Evolutionary conservation across 1,140 invertebrate species (phyloP).

Genomic region (Amyelois transitella): DNA sequence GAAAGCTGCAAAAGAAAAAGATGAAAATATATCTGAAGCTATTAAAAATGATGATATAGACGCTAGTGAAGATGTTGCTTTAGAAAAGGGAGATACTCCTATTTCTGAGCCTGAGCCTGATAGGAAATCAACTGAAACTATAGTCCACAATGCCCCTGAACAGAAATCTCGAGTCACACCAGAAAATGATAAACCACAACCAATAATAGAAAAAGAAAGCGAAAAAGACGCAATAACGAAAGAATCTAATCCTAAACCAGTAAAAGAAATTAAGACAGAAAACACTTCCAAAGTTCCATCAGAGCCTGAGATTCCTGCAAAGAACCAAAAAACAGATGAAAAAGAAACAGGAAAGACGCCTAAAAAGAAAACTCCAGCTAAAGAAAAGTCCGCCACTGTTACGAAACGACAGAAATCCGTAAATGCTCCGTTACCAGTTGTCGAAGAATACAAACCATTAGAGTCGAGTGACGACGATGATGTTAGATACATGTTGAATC

Average conservation of each 20-base stretch:
- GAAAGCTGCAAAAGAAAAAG: conserved; percentile 15
- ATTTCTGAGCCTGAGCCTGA: background rate
- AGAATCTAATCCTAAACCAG: background rate
- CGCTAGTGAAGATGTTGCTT: background rate
- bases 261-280: background rate
- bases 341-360: conserved; percentile 19
- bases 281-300: background rate
- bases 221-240: background rate
- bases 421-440: conserved; percentile 16
- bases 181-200: background rate
- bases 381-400: conserved; percentile 40
- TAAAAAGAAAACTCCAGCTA: conserved; percentile 40
- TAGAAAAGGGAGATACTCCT: background rate
- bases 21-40: conserved; percentile 19
- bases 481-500: conserved; percentile 62
- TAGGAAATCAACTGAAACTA: background rate
- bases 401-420: conserved; percentile 39
- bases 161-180: background rate
- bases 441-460: conserved; percentile 18
- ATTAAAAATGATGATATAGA: background rate
- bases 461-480: conserved; percentile 63
- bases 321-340: conserved; percentile 1
- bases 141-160: background rate
- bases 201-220: background rate
- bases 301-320: background rate